Evolutionary conservation across 2,113 vertebrate species (phyloP).

Genomic region (Ceyx margarethae): DNA sequence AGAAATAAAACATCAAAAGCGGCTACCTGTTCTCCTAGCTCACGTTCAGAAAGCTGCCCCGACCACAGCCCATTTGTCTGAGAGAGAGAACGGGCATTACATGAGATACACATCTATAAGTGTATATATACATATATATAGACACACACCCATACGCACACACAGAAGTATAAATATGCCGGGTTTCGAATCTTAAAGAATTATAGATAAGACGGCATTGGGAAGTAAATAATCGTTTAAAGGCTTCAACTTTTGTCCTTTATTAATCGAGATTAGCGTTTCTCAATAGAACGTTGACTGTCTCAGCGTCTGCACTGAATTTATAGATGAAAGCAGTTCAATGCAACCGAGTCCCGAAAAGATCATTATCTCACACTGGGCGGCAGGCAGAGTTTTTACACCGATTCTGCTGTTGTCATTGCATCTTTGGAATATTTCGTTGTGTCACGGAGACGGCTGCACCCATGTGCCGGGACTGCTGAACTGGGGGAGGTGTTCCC

Average conservation of each 20-base stretch:
- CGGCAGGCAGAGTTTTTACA: background rate
- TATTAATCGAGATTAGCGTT: background rate
- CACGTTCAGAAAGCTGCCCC: background rate
- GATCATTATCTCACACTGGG: background rate
- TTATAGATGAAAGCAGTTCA: background rate
- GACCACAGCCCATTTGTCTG: background rate
- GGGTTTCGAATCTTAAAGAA: background rate
- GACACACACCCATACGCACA: too few species aligned
- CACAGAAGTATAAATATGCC: background rate
- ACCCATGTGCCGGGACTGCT: background rate
- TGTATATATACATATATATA: background rate
- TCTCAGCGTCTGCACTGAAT: background rate
- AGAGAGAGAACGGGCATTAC: background rate
- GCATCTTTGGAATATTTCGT: constrained; percentile 5
- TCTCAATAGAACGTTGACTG: background rate
- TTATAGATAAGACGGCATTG: background rate
- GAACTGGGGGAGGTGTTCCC: background rate
- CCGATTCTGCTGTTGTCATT: background rate
- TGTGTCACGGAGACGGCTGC: background rate
- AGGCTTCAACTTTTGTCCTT: background rate
- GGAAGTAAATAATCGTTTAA: background rate
- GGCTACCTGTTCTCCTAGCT: background rate
- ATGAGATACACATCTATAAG: background rate
- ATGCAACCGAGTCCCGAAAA: background rate
- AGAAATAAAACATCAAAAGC: background rate